These are phyloP conservation scores for Pogonocichla stellata DNA, from an alignment of 2,113 vertebrate species.

Conservation along the genomic window DNA sequence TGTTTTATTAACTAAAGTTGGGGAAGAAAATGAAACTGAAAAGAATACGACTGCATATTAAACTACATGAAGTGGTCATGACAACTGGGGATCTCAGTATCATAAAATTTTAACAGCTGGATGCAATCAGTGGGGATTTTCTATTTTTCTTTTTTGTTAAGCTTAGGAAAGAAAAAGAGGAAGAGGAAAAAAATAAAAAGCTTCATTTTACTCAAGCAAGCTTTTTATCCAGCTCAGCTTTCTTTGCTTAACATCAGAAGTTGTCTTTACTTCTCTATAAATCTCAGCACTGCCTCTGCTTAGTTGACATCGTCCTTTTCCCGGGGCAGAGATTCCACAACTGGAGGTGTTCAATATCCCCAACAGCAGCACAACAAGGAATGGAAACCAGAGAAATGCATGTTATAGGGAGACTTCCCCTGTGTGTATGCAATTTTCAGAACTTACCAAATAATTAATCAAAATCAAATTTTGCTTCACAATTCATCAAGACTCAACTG, in stretches of 20 bases:
- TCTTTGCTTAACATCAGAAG: slow-evolving; percentile 29
- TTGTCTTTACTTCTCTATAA: slow-evolving; percentile 21
- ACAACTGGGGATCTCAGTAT: slow-evolving; percentile 46
- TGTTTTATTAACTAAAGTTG: slow-evolving; percentile 63
- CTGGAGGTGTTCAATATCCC: slow-evolving; percentile 30
- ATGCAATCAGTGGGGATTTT: slow-evolving; percentile 52
- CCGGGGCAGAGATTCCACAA: background rate
- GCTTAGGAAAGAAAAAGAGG: background rate
- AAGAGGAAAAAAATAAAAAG: background rate
- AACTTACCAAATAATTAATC: background rate
- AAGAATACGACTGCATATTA: slow-evolving; percentile 54
- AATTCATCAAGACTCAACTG: background rate
- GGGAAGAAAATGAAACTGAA: slow-evolving; percentile 64
- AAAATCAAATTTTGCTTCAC: background rate
- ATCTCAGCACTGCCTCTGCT: background rate
- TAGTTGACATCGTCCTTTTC: background rate
- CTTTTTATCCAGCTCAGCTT: slow-evolving; percentile 1
- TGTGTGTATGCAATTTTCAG: background rate
- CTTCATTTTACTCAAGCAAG: background rate
- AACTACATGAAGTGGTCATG: slow-evolving; percentile 50
- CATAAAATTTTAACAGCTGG: slow-evolving; percentile 61
- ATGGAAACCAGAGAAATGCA: background rate
- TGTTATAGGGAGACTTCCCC: background rate
- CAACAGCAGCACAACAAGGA: background rate
- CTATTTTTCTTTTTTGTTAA: background rate